Evolutionary conservation across 2,113 vertebrate genomes (phyloP).

Genomic region (Nipponia nippon): DNA sequence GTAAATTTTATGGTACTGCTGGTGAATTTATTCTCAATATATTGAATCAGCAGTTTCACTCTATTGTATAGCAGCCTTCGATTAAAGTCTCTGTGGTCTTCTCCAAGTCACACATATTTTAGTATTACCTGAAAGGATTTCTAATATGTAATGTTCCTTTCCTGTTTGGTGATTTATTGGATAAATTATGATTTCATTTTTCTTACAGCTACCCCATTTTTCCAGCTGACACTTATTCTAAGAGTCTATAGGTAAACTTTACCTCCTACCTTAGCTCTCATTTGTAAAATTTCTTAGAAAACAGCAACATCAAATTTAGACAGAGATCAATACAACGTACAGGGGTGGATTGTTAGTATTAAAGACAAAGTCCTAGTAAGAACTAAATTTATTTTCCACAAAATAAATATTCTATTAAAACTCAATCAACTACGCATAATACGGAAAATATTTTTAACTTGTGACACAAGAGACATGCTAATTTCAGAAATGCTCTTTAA

Average conservation of each 20-base stretch:
- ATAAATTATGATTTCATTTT: neutral
- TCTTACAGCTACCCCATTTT: neutral
- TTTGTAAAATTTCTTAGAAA: constrained; percentile 3
- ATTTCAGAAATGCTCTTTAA: neutral
- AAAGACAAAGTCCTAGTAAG: neutral
- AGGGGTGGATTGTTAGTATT: neutral
- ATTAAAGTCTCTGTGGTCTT: neutral
- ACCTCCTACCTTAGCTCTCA: neutral
- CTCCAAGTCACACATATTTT: neutral
- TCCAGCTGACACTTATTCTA: neutral
- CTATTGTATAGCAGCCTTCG: neutral
- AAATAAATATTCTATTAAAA: constrained; percentile 31
- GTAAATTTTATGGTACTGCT: neutral
- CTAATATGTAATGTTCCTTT: neutral
- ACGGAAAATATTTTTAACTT: neutral
- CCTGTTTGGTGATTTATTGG: neutral
- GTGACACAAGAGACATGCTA: neutral
- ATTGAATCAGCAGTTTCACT: neutral
- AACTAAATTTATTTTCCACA: neutral
- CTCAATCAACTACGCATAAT: neutral
- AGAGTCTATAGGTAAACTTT: neutral
- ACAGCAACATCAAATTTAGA: neutral
- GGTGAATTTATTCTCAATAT: neutral
- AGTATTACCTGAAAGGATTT: neutral
- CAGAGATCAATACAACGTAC: neutral